phyloP scores from a whole-genome alignment of 2,113 vertebrate genomes.

The Abramis brama region DNA sequence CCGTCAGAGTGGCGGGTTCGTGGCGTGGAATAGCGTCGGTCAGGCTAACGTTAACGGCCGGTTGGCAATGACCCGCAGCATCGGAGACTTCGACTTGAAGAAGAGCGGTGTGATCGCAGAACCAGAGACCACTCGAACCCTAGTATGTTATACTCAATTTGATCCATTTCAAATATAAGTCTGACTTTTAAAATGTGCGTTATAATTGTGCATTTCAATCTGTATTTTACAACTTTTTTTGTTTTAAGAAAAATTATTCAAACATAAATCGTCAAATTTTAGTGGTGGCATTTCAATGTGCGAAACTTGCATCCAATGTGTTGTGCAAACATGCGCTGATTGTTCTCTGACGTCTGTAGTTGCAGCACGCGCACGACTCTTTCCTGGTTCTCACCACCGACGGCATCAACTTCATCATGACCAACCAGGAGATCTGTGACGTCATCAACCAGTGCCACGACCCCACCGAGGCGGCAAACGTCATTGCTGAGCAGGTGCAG shows the following conservation, averaged over 20 bases:
- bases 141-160: constrained; percentile 68
- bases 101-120: constrained; percentile 90
- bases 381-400: constrained; percentile 97
- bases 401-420: constrained; percentile 96
- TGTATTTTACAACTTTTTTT: no score
- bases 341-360: constrained; percentile 68
- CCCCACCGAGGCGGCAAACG: constrained; percentile 89
- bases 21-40: constrained; percentile 95
- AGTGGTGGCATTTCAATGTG: no score
- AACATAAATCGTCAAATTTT: background rate
- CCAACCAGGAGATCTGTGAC: constrained; percentile 96
- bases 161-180: background rate
- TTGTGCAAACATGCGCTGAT: background rate
- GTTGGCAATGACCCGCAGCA: constrained; percentile 95
- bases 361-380: constrained; percentile 87
- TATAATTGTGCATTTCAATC: background rate
- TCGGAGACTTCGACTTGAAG: constrained; percentile 96
- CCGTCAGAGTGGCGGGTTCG: constrained; percentile 88
- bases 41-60: constrained; percentile 95
- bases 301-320: background rate
- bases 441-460: constrained; percentile 92
- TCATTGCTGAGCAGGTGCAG: constrained; percentile 91
- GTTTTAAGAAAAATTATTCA: no score
- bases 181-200: background rate
- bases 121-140: constrained; percentile 88